Base-by-base conservation (phyloP, 2,888 invertebrate genomes). In the Megalurothrips usitatus region DNA sequence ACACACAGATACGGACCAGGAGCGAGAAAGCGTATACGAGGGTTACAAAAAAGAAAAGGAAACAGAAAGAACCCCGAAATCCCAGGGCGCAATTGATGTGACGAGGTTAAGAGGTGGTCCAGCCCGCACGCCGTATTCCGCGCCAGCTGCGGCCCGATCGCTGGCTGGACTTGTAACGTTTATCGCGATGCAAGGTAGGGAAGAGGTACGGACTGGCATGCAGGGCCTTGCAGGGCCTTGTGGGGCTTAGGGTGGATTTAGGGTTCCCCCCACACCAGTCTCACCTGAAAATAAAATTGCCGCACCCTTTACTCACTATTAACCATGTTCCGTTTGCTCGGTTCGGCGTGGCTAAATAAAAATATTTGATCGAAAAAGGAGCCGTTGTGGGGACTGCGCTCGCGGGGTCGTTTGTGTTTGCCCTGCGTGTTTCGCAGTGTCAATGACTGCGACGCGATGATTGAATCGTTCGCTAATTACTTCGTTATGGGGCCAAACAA, bases 51-150 rank as follows among this genome's bases (percentile, higher is more conserved):
- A n/a, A n/a, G 12, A 52, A 52, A 58, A 58, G n/a, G 17, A 58
- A n/a, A 52, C 14, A 52, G 52, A 3, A 14, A 58, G 58, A 58
- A 11, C 68, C 68, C 26, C 68, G 9, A 75, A 75, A 75, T 75
- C 68, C 68, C 68, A 11, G 17, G 6, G 8, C 11, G 23, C 68
- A 75, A 75, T 75, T 75, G 68, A 75, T 75, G 68, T 26, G 68
- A 26, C 26, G 68, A 75, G 68, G 68, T 75, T 75, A 23, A 75
- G 68, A 26, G 68, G 26, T 75, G 68, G 26, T 75, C 68, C 68
- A 58, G 58, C 17, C 19, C 10, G 14, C 58, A 14, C 17, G 19
- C 58, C 6, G 17, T n/a, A 43, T 4, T n/a, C 58, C 58, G 11
- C 58, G 52, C 52, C 52, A 19, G 14, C 52, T 1, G 14, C 10